Evolutionary conservation across 2,797 vertebrate genomes (phyloP).

Genomic region (Acomys russatus): DNA sequence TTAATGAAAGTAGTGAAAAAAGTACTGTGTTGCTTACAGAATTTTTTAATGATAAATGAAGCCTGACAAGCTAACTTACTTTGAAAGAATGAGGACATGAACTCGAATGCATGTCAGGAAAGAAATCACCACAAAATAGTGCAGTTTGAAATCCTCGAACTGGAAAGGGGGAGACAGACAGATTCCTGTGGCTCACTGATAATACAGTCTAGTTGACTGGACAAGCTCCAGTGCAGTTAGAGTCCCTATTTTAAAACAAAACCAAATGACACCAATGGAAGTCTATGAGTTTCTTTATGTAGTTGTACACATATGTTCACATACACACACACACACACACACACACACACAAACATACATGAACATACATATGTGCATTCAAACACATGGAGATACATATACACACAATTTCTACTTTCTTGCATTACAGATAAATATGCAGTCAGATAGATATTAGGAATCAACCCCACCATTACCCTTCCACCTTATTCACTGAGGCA

Average conservation of each 20-base stretch:
- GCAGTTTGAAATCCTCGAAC: background rate
- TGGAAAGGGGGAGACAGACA: background rate
- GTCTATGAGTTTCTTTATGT: background rate
- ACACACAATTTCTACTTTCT: background rate
- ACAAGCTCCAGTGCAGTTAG: too few relatives aligned
- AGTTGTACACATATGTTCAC: background rate
- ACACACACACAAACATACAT: too few relatives aligned
- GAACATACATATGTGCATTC: background rate
- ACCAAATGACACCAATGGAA: background rate
- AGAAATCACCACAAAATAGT: background rate
- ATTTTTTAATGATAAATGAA: background rate
- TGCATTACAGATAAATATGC: background rate
- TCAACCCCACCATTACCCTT: background rate
- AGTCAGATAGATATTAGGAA: background rate
- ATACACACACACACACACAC: background rate
- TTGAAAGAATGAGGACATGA: background rate
- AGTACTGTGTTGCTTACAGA: background rate
- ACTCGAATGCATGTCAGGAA: background rate
- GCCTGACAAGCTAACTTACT: background rate
- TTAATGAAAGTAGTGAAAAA: background rate
- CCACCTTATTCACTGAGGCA: background rate
- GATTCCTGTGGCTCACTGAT: background rate
- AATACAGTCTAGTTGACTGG: too few relatives aligned
- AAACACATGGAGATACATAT: background rate
- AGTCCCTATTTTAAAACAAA: background rate